Evolutionary conservation across 2,888 invertebrate genomes (phyloP).

Genomic region (Scelioninae gen. 2): DNA sequence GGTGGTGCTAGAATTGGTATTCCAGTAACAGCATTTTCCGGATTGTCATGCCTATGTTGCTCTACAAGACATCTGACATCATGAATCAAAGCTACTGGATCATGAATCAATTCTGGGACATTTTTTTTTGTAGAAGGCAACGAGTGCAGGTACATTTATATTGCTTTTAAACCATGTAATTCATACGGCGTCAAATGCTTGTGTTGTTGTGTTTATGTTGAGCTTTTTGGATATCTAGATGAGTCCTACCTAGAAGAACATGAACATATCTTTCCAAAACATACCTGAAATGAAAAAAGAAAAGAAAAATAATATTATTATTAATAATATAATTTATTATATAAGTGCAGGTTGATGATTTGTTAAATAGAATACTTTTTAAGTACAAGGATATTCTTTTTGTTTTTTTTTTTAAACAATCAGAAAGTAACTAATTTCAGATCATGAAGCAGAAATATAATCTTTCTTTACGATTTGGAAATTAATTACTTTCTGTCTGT

Average conservation of each 20-base stretch:
- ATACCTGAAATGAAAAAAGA: no score
- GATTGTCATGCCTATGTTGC: slow-evolving; percentile 90
- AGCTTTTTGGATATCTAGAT: slow-evolving; percentile 78
- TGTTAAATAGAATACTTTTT: no score
- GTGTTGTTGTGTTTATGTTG: slow-evolving; percentile 77
- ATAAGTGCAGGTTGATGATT: no score
- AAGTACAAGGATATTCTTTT: no score
- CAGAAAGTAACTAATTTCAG: no score
- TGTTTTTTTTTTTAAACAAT: no score
- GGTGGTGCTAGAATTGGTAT: slow-evolving; percentile 81
- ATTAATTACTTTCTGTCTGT: no score
- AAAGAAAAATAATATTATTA: no score
- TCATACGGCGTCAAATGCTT: slow-evolving; percentile 88
- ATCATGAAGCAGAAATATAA: no score
- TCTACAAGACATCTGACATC: slow-evolving; percentile 93
- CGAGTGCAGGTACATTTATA: slow-evolving; percentile 93
- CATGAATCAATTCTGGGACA: slow-evolving; percentile 91
- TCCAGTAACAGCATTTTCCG: slow-evolving; percentile 89
- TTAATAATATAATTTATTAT: no score
- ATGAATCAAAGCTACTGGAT: slow-evolving; percentile 91
- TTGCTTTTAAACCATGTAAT: slow-evolving; percentile 88
- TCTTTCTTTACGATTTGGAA: no score
- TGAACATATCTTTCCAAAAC: slow-evolving; percentile 94
- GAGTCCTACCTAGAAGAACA: slow-evolving; percentile 88
- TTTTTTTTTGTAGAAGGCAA: slow-evolving; percentile 92